These are phyloP conservation scores for Tauraco erythrolophus DNA, from an alignment of 2,113 vertebrate genomes.

Conservation along the genomic window DNA sequence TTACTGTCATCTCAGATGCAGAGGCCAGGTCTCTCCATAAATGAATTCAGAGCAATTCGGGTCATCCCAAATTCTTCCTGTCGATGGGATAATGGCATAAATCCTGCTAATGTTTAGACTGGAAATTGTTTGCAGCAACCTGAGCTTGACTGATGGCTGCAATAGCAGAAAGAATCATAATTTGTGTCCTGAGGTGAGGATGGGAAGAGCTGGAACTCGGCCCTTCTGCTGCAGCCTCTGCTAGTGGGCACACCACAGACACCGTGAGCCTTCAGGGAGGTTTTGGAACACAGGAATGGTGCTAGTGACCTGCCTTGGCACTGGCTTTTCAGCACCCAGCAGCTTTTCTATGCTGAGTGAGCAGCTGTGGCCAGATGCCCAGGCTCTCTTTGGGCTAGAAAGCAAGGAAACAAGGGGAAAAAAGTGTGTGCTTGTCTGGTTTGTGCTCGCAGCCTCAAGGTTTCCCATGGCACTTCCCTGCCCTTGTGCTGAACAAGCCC, in stretches of 20 bases:
- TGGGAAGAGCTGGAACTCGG: neutral
- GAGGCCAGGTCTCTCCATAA: slow-evolving; percentile 22
- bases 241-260: neutral
- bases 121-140: slow-evolving; percentile 56
- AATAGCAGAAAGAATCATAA: neutral
- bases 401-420: neutral
- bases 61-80: slow-evolving; percentile 43
- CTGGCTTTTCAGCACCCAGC: neutral
- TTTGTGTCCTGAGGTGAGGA: neutral
- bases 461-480: neutral
- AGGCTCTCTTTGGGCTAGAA: neutral
- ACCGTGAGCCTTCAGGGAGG: neutral
- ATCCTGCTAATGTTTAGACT: slow-evolving; percentile 62
- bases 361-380: neutral
- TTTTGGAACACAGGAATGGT: rapidly evolving
- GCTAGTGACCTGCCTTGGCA: neutral
- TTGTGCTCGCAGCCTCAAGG: neutral
- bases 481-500: neutral
- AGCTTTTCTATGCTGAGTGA: neutral
- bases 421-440: neutral
- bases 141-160: slow-evolving; percentile 42
- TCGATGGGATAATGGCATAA: slow-evolving; percentile 62
- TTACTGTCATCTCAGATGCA: slow-evolving; percentile 29
- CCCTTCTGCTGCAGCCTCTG: neutral
- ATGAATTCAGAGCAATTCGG: slow-evolving; percentile 41